Conservation (phyloP, 2,113 vertebrate genomes). For the Bufo bufo region DNA sequence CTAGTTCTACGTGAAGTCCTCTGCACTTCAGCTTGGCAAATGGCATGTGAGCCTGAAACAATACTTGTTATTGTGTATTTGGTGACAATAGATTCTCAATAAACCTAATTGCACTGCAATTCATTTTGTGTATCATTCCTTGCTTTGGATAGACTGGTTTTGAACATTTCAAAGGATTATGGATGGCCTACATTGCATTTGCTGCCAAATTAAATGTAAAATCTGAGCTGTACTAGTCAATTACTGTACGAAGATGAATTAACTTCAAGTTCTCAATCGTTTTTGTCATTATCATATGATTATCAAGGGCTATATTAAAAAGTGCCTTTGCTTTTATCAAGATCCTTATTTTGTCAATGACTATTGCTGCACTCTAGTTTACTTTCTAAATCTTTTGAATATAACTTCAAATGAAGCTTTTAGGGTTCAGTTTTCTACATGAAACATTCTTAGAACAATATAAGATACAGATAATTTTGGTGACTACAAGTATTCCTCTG, state of each 20-base stretch:
- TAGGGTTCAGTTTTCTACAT: constrained; percentile 37
- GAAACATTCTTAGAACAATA: constrained; percentile 39
- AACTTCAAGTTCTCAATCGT: background rate
- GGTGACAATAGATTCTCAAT: too few relatives aligned
- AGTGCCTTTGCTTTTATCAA: background rate
- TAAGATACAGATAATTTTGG: constrained; percentile 43
- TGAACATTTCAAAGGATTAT: background rate
- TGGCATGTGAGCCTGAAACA: too few relatives aligned
- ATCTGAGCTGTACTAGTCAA: background rate
- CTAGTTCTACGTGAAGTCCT: too few relatives aligned
- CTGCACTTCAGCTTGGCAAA: too few relatives aligned
- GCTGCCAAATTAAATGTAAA: background rate
- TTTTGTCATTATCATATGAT: background rate
- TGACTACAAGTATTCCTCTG: constrained; percentile 28
- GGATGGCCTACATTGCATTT: background rate
- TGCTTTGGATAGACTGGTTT: background rate
- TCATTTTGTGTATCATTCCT: too few relatives aligned
- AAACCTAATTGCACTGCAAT: too few relatives aligned
- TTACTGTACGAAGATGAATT: background rate
- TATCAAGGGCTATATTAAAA: background rate
- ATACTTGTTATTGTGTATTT: too few relatives aligned
- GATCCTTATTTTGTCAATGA: background rate
- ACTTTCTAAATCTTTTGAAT: constrained; percentile 19
- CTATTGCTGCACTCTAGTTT: background rate
- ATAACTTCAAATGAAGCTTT: constrained; percentile 39